Percentiles rank a stretch among this genome's conserved stretches.
Evolutionary conservation across 2,113 vertebrate genomes (phyloP).

Genomic region (Oreochromis spilurus): DNA sequence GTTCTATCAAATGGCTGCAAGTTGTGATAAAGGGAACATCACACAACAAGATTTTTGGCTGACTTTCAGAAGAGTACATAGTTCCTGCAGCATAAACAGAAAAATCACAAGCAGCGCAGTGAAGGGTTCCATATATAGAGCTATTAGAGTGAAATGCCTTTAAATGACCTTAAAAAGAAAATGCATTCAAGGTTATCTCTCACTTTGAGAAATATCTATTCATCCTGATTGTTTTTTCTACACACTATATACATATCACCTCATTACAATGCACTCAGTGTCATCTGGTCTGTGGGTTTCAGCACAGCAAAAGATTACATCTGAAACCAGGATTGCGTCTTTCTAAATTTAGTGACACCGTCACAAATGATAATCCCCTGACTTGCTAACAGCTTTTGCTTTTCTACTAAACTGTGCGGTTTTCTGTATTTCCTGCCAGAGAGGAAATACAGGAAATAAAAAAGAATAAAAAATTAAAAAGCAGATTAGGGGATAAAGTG

Average conservation of each 20-base stretch:
- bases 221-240: neutral
- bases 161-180: neutral
- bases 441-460: neutral
- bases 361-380: neutral
- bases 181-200: neutral
- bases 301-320: neutral
- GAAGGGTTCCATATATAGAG: neutral
- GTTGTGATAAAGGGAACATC: slow-evolving; percentile 30
- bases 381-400: neutral
- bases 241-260: neutral
- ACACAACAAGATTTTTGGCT: slow-evolving; percentile 12
- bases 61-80: slow-evolving; percentile 33
- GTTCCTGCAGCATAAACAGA: neutral
- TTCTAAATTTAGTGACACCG: neutral
- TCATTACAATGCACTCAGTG: neutral
- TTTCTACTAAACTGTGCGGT: neutral
- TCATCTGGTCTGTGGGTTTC: neutral
- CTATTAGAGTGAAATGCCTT: neutral
- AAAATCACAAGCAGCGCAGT: neutral
- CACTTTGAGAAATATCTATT: neutral
- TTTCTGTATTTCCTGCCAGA: neutral
- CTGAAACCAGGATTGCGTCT: neutral
- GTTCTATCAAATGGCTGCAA: slow-evolving; percentile 9
- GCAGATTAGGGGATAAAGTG: neutral
- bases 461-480: neutral